Base-by-base conservation (phyloP, 1,140 invertebrate genomes). In the Cherax destructor region DNA sequence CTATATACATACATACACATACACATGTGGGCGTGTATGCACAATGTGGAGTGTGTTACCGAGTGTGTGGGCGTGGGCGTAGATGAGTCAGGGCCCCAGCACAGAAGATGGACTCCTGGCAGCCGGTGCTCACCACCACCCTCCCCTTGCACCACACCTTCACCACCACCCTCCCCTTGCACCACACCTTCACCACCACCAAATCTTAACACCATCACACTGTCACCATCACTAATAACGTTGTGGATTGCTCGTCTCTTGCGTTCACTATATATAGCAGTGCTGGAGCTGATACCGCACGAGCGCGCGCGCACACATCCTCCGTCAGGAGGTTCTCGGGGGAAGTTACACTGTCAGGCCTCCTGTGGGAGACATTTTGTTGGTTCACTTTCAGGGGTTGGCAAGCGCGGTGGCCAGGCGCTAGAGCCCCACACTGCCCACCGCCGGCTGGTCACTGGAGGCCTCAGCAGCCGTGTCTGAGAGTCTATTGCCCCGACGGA, bases 31-130 rank as follows among this genome's bases (percentile, higher is more conserved):
- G 65, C 65, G 65, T 69, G 21, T 11, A 18, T 59, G 21, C 21
- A 49, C 13, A 80, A 49, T 80, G 47, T 69, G 61, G 13, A 21
- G 52, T 7, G 52, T 56, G 11, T 56, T 7, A 56, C 6, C 7
- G 52, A 56, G 52, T 56, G 76, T 86, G 76, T 86, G 85, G 52
- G 69, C 72, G 84, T 56, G 84, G 84, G 85, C 56, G 72, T 56
- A 77, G 21, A 86, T 78, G 85, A 86, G 85, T 86, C 85, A 86
- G 50, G 85, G 74, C 74, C 74, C 79, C 81, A 83, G 69, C 21
- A 30, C n/a, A 9, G n/a, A 24, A 74, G 61, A 65, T 65, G 61
- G 18, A 16, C 61, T 18, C 61, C 61, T 13, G 18, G 11, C 4
- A 65, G 18, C 61, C 80, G 52, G 61, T 61, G n/a, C 11, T 61